Conservation (phyloP, 2,888 invertebrate species). For the Phyto melanocephala region DNA sequence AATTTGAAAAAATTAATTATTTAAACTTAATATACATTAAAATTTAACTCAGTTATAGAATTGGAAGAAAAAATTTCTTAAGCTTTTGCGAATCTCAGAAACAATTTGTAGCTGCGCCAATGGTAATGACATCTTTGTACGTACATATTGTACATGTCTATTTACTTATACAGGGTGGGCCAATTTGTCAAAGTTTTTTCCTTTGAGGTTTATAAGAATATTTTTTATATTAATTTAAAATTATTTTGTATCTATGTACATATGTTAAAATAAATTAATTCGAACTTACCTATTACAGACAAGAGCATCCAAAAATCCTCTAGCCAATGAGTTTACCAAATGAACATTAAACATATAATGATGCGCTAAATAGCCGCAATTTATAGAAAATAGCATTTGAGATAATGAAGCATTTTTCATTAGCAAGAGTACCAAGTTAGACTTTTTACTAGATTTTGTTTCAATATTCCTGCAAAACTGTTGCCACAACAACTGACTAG, state of each 20-base stretch:
- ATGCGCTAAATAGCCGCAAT: conserved; percentile 56
- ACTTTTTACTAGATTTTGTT: background rate
- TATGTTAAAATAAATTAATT: background rate
- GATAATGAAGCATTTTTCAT: conserved; percentile 52
- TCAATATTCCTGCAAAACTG: conserved; percentile 35
- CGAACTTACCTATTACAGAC: conserved; percentile 41
- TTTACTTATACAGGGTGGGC: too few relatives aligned
- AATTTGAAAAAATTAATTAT: too few relatives aligned
- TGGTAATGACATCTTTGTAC: too few relatives aligned
- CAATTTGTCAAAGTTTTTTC: too few relatives aligned
- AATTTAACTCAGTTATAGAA: too few relatives aligned
- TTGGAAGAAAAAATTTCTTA: too few relatives aligned
- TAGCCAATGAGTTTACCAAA: conserved; percentile 52
- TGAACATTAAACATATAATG: conserved; percentile 47
- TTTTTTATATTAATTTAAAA: too few relatives aligned
- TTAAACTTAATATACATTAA: too few relatives aligned
- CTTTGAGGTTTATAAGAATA: too few relatives aligned
- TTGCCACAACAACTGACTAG: conserved; percentile 57
- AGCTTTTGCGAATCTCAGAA: too few relatives aligned
- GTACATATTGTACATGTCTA: too few relatives aligned
- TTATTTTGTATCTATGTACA: background rate
- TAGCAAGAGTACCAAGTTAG: conserved; percentile 1
- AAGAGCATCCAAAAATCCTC: conserved; percentile 53
- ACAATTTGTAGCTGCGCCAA: too few relatives aligned
- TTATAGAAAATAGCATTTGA: conserved; percentile 37